Percentiles rank a stretch among this genome's conserved stretches.
Evolutionary conservation across 2,797 vertebrate genomes (phyloP).

Genomic region (Ctenopoma multispine): DNA sequence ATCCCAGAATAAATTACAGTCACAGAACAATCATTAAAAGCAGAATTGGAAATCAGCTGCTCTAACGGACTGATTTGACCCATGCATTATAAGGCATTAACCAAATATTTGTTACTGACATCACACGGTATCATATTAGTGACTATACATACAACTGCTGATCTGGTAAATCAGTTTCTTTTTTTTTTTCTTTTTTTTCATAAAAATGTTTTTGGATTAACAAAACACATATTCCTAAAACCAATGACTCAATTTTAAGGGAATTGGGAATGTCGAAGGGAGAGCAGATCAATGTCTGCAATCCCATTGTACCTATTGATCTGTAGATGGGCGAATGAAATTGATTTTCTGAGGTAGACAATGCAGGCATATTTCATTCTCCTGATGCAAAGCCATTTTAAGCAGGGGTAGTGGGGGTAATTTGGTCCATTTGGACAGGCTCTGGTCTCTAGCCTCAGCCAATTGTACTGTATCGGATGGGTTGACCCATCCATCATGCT

Average conservation of each 20-base stretch:
- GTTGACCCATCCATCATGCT: conserved; percentile 76
- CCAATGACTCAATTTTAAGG: conserved; percentile 69
- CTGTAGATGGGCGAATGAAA: conserved; percentile 82
- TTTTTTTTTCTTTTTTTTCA: conserved; percentile 43
- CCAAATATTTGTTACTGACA: conserved; percentile 83
- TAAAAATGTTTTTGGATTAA: conserved; percentile 53
- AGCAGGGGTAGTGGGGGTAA: conserved; percentile 66
- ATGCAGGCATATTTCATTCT: conserved; percentile 86
- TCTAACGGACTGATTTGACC: conserved; percentile 75
- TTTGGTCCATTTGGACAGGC: conserved; percentile 77
- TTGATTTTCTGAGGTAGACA: conserved; percentile 90
- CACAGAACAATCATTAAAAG: conserved; percentile 83
- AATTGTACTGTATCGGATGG: conserved; percentile 60
- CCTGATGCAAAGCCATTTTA: conserved; percentile 78
- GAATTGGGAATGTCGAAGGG: conserved; percentile 72
- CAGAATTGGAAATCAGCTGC: conserved; percentile 74
- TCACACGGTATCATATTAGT: conserved; percentile 79
- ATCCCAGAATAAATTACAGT: conserved; percentile 86
- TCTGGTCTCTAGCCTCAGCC: conserved; percentile 66
- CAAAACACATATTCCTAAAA: conserved; percentile 62
- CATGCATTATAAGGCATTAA: conserved; percentile 87
- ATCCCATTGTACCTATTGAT: conserved; percentile 87
- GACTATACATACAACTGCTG: conserved; percentile 82
- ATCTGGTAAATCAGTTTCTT: conserved; percentile 64
- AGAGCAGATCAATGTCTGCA: conserved; percentile 77